These are phyloP conservation scores for Halocynthia aurantium DNA, from an alignment of 23 tunicate species.

Conservation along the genomic window DNA sequence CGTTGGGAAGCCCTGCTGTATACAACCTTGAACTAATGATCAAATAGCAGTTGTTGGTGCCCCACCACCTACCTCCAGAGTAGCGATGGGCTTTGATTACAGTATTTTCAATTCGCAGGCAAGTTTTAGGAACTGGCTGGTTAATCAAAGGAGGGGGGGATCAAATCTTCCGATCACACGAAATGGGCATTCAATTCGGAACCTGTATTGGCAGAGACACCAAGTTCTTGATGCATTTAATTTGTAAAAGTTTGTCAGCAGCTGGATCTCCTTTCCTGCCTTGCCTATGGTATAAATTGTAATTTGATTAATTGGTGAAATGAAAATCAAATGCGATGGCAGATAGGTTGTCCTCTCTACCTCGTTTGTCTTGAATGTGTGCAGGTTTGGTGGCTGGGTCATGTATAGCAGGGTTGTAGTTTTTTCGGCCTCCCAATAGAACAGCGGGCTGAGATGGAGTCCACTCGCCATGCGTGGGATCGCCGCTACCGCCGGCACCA, in stretches of 20 bases:
- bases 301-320: too few relatives aligned
- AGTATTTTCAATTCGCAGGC: too few relatives aligned
- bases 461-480: too few relatives aligned
- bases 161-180: background rate
- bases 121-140: too few relatives aligned
- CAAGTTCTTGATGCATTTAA: constrained; percentile 54
- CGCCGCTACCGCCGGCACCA: too few relatives aligned
- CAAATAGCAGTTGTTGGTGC: too few relatives aligned
- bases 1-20: too few relatives aligned
- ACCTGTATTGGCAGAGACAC: constrained; percentile 86
- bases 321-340: background rate
- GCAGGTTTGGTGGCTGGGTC: constrained; percentile 69
- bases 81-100: too few relatives aligned
- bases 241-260: constrained; percentile 49
- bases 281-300: constrained; percentile 8
- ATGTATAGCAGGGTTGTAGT: constrained; percentile 64
- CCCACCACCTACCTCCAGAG: too few relatives aligned
- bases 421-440: constrained; percentile 42
- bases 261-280: constrained; percentile 30
- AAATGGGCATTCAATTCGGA: background rate
- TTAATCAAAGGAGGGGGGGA: too few relatives aligned
- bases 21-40: too few relatives aligned
- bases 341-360: constrained; percentile 12
- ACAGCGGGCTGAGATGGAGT: too few relatives aligned
- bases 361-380: constrained; percentile 64